Conservation (phyloP, 64 coral and sea anemone genomes). For the Trachythela sp. region DNA sequence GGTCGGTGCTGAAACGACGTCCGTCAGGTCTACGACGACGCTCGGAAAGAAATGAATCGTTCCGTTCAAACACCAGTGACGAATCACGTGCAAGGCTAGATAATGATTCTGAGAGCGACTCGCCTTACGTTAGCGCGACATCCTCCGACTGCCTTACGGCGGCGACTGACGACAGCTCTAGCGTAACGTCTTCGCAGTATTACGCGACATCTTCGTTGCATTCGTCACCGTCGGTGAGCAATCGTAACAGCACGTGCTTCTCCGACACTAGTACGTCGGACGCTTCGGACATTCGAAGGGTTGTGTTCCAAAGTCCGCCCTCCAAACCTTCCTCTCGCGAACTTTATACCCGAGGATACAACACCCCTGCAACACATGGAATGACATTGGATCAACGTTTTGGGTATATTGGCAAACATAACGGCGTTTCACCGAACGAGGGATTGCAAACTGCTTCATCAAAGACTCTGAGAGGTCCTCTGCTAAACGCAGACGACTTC, state of each 20-base stretch:
- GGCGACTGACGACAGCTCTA: slow-evolving; percentile 8
- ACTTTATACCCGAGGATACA: background rate
- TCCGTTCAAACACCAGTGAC: background rate
- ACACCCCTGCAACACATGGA: background rate
- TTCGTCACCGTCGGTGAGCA: slow-evolving; percentile 3
- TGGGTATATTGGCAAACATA: background rate
- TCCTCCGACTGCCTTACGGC: background rate
- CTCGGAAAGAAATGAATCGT: background rate
- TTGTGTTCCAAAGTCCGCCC: background rate
- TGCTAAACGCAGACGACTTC: background rate
- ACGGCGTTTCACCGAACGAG: background rate
- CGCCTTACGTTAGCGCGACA: background rate
- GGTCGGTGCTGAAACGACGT: background rate
- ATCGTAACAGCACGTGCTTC: background rate
- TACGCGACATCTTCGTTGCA: background rate
- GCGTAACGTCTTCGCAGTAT: background rate
- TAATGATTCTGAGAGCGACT: background rate
- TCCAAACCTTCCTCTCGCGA: background rate
- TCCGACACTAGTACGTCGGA: background rate
- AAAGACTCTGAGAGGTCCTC: background rate
- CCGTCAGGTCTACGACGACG: slow-evolving; percentile 6
- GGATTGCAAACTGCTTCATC: no score
- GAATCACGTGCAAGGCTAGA: background rate
- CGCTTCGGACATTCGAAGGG: background rate
- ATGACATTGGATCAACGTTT: background rate